These are phyloP conservation scores for Rattus norvegicus DNA, from an alignment of 2,113 vertebrate genomes.

Conservation along the genomic window DNA sequence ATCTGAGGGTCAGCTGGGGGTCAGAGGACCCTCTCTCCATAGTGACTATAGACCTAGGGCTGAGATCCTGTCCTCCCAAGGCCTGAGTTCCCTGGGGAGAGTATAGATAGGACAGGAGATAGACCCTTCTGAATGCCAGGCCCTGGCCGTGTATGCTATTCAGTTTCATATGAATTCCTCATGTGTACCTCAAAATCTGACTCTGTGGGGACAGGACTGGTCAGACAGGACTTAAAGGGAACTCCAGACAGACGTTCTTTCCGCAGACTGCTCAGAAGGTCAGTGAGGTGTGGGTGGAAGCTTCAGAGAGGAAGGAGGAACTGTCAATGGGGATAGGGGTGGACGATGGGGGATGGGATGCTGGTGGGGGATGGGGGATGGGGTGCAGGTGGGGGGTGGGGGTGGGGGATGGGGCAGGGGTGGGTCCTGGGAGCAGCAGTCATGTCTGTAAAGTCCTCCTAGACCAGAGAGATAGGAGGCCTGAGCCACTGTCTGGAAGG, in stretches of 20 bases:
- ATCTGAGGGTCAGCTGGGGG: background rate
- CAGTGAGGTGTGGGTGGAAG: rapidly evolving
- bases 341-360: background rate
- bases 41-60: background rate
- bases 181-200: background rate
- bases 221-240: too few species aligned
- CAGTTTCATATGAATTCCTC: background rate
- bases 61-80: background rate
- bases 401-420: background rate
- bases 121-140: background rate
- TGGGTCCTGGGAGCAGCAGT: background rate
- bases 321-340: too few species aligned
- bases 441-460: background rate
- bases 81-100: background rate
- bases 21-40: rapidly evolving
- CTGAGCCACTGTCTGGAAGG: background rate
- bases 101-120: background rate
- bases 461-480: background rate
- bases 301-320: background rate
- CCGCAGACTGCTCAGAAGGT: background rate
- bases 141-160: background rate
- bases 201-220: background rate
- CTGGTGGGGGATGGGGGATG: background rate
- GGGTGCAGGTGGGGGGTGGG: background rate
- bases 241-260: rapidly evolving